phyloP scores from a whole-genome alignment of 2,888 invertebrate genomes.

The Drosophila histrio region DNA sequence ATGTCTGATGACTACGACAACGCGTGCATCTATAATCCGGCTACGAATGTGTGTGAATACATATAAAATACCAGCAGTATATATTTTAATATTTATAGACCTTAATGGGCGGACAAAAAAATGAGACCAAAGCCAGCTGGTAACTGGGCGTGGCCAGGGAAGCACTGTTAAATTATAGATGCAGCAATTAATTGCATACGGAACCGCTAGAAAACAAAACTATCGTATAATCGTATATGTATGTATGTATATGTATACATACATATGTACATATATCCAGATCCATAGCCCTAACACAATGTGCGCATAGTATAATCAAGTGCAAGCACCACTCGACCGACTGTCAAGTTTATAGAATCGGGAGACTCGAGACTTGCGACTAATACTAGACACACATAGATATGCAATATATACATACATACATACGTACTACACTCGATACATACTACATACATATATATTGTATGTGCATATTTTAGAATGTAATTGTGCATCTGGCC shows the following conservation, averaged over 20 bases:
- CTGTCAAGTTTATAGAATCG: slow-evolving; percentile 49
- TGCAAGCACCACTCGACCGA: slow-evolving; percentile 44
- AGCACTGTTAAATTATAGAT: slow-evolving; percentile 18
- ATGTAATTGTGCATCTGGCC: slow-evolving; percentile 83
- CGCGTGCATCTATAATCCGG: slow-evolving; percentile 69
- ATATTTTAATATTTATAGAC: slow-evolving; percentile 35
- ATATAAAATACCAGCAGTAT: slow-evolving; percentile 9
- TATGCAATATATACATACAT: not conserved
- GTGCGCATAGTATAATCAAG: slow-evolving; percentile 29
- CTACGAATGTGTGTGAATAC: slow-evolving; percentile 18
- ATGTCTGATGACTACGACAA: slow-evolving; percentile 48
- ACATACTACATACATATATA: slow-evolving; percentile 20
- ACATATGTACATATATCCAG: not conserved
- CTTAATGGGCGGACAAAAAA: slow-evolving; percentile 26
- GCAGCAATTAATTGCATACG: slow-evolving; percentile 19
- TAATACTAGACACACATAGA: slow-evolving; percentile 36
- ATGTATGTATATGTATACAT: not conserved
- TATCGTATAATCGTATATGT: too few relatives aligned
- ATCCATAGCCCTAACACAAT: slow-evolving; percentile 6
- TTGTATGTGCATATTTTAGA: slow-evolving; percentile 78
- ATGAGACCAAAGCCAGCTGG: slow-evolving; percentile 25
- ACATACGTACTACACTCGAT: not conserved
- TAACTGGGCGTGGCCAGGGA: slow-evolving; percentile 11
- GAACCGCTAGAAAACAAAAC: not conserved
- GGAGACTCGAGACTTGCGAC: slow-evolving; percentile 38